These are phyloP conservation scores for Coracopsis vasa DNA, from an alignment of 2,113 vertebrate species.

Conservation along the genomic window DNA sequence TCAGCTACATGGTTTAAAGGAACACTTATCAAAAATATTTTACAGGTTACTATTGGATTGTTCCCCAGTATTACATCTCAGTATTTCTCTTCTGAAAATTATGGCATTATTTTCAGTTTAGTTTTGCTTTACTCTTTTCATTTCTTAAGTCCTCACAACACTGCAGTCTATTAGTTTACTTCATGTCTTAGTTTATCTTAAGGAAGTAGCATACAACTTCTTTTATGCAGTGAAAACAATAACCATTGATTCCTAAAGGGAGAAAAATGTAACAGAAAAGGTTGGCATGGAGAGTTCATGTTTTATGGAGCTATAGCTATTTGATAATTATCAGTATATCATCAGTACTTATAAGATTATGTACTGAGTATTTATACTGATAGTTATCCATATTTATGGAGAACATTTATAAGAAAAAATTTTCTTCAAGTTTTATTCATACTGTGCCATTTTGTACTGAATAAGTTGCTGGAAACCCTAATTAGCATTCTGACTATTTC, in stretches of 20 bases:
- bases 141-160: background rate
- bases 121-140: background rate
- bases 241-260: background rate
- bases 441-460: background rate
- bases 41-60: background rate
- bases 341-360: background rate
- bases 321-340: background rate
- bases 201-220: background rate
- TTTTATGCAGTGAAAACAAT: background rate
- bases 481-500: background rate
- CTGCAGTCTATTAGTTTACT: background rate
- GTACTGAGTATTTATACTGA: background rate
- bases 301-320: background rate
- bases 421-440: background rate
- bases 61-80: background rate
- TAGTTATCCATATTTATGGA: background rate
- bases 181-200: background rate
- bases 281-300: background rate
- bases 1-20: background rate
- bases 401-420: background rate
- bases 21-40: background rate
- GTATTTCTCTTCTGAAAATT: background rate
- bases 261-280: background rate
- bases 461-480: background rate
- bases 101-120: background rate